Conservation (phyloP, 2,113 vertebrate species). For the Eulemur macaco region DNA sequence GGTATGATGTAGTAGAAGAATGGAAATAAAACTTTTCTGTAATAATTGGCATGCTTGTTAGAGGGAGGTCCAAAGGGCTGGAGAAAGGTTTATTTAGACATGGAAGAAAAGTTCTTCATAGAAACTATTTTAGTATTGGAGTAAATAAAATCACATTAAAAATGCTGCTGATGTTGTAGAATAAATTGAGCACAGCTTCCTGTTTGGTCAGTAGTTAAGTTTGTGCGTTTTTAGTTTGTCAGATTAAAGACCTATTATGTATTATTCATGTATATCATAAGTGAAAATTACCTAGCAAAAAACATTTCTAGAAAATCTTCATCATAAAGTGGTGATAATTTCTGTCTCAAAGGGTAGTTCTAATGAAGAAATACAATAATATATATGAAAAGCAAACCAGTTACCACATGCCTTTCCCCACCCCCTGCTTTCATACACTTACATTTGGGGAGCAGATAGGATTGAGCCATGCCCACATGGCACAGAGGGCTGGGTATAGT, state of each 20-base stretch:
- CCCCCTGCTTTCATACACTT: not conserved
- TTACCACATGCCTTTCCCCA: not conserved
- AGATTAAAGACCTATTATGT: not conserved
- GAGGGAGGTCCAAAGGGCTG: not conserved
- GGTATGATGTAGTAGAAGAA: not conserved
- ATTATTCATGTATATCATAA: not conserved
- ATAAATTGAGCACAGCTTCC: not conserved
- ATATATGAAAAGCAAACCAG: not conserved
- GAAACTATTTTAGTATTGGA: not conserved
- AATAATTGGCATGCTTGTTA: not conserved
- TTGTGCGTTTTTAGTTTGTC: conserved; percentile 32
- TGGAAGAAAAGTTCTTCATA: not conserved
- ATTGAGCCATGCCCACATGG: not conserved
- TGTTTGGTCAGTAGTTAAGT: conserved; percentile 29
- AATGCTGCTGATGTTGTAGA: not conserved
- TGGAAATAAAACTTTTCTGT: not conserved
- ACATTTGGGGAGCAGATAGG: not conserved
- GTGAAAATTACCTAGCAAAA: not conserved
- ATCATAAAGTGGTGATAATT: not conserved
- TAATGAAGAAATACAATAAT: not conserved
- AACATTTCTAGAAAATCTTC: not conserved
- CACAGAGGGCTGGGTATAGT: not conserved
- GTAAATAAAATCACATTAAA: conserved; percentile 19
- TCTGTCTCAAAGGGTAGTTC: not conserved
- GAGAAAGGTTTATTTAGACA: not conserved